Evolutionary conservation across 2,888 invertebrate genomes (phyloP).

Genomic region (Lordiphosa fenestrarum): DNA sequence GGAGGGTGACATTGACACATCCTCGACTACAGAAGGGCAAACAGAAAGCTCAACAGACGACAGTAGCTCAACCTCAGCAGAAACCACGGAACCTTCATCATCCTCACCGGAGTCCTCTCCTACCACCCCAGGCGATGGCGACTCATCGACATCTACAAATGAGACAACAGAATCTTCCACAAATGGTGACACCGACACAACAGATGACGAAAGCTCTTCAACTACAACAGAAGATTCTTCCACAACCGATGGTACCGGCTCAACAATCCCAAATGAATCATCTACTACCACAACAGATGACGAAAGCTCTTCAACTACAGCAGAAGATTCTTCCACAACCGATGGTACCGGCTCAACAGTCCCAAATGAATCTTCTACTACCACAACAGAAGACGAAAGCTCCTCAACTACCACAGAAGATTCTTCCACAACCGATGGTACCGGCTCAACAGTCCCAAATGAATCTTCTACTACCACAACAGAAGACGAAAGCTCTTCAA

Average conservation of each 20-base stretch:
- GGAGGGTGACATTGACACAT: too few species aligned
- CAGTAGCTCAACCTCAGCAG: background rate
- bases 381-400: background rate
- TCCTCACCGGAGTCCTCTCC: too few species aligned
- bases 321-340: background rate
- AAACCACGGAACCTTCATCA: too few species aligned
- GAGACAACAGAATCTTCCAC: too few species aligned
- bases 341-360: background rate
- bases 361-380: background rate
- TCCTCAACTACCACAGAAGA: background rate
- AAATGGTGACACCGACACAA: too few species aligned
- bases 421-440: background rate
- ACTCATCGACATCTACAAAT: too few species aligned
- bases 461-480: background rate
- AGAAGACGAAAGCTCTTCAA: background rate
- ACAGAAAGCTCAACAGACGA: background rate
- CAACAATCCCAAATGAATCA: background rate
- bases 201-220: conserved; percentile 4
- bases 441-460: background rate
- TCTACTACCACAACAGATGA: background rate
- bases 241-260: background rate
- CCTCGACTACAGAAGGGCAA: too few species aligned
- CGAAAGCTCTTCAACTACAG: background rate
- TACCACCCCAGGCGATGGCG: too few species aligned
- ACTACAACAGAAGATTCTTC: background rate